A percentile compares a stretch with the other conserved stretches of the same genome.
Evolutionary conservation across 2,113 vertebrate genomes (phyloP).

Genomic region (Dasypus novemcinctus): DNA sequence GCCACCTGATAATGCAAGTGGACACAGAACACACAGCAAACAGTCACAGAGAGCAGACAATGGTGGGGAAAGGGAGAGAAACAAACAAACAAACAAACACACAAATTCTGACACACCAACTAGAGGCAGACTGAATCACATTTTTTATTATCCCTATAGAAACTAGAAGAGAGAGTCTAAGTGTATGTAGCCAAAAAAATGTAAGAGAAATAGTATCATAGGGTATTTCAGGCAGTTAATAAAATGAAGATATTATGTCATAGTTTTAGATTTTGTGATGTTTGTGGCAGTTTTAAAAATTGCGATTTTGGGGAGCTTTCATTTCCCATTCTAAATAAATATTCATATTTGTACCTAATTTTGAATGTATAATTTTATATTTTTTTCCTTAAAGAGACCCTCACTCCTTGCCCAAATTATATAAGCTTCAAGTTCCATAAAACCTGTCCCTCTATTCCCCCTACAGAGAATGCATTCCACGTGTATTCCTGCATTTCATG

Average conservation of each 20-base stretch:
- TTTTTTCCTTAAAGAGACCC: neutral
- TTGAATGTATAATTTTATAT: neutral
- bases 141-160: neutral
- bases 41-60: too few relatives aligned
- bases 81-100: too few relatives aligned
- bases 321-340: slow-evolving; percentile 29
- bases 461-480: neutral
- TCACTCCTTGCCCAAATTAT: neutral
- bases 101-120: neutral
- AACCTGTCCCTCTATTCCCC: neutral
- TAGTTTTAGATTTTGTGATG: neutral
- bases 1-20: too few relatives aligned
- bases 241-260: neutral
- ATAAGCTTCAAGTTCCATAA: neutral
- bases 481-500: neutral
- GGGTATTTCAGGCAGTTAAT: neutral
- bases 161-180: neutral
- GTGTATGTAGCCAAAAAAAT: neutral
- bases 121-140: neutral
- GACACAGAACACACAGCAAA: too few relatives aligned
- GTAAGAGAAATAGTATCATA: neutral
- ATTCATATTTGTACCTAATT: neutral
- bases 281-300: neutral
- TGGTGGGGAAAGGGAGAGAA: too few relatives aligned
- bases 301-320: neutral